Conservation (phyloP, 1,140 invertebrate genomes). For the Triops longicaudatus region DNA sequence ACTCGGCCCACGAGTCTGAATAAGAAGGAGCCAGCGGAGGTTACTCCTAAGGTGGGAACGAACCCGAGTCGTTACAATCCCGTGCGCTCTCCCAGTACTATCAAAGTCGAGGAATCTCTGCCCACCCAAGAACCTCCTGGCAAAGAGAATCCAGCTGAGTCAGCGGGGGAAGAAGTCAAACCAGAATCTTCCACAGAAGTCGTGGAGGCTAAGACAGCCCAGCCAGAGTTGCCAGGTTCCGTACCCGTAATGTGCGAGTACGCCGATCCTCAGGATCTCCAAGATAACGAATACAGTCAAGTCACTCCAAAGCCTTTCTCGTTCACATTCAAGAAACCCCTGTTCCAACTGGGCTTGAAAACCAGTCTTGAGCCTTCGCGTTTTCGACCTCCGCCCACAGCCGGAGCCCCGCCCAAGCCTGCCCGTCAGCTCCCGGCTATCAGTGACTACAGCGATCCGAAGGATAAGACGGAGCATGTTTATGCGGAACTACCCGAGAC, state of each 20-base stretch:
- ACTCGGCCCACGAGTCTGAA: not conserved
- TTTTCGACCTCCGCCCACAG: slow-evolving; percentile 21
- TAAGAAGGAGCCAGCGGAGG: not conserved
- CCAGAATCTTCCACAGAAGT: not conserved
- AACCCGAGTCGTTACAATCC: not conserved
- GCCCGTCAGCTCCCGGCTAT: slow-evolving; percentile 42
- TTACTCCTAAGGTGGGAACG: not conserved
- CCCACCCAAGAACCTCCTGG: not conserved
- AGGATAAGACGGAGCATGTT: slow-evolving; percentile 52
- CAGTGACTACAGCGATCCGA: slow-evolving; percentile 62
- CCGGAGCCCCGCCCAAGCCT: slow-evolving; percentile 23
- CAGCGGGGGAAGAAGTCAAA: not conserved
- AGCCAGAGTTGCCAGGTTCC: not conserved
- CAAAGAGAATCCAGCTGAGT: too few species aligned
- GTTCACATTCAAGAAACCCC: slow-evolving; percentile 22
- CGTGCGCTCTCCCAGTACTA: not conserved
- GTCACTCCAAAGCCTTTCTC: slow-evolving; percentile 34
- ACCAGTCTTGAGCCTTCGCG: not conserved
- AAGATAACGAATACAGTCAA: slow-evolving; percentile 45
- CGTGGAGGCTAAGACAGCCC: slow-evolving; percentile 31
- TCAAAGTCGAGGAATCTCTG: not conserved
- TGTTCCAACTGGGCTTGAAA: slow-evolving; percentile 4
- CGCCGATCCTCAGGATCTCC: slow-evolving; percentile 44
- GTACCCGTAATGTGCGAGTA: slow-evolving; percentile 40
- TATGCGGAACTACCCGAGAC: slow-evolving; percentile 51